Conservation (phyloP, 92 coral and sea anemone genomes). For the Paramuricea clavata region DNA sequence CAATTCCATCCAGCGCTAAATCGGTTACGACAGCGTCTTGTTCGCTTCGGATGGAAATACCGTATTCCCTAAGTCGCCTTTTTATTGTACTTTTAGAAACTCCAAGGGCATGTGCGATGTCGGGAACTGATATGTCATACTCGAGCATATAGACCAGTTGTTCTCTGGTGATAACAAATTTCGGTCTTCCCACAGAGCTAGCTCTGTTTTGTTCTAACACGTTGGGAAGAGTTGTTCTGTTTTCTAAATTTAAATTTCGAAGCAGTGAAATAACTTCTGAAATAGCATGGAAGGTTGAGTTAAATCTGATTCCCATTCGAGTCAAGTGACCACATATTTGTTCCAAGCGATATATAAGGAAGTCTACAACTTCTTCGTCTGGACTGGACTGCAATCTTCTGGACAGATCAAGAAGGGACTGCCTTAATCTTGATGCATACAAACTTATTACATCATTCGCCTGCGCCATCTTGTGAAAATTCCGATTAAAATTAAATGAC, state of each 20-base stretch:
- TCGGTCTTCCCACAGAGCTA: constrained; percentile 71
- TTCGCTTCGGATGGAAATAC: constrained; percentile 42
- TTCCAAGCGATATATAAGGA: constrained; percentile 45
- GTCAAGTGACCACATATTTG: constrained; percentile 47
- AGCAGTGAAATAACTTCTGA: constrained; percentile 49
- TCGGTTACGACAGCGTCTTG: constrained; percentile 26
- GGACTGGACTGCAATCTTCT: constrained; percentile 49
- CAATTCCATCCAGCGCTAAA: constrained; percentile 47
- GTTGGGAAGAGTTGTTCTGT: constrained; percentile 12
- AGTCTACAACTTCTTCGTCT: constrained; percentile 43
- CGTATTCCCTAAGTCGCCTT: constrained; percentile 66
- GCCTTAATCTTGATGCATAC: constrained; percentile 1
- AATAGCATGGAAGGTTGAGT: constrained; percentile 18
- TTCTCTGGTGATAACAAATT: constrained; percentile 64
- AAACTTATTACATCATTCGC: neutral
- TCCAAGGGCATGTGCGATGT: constrained; percentile 66
- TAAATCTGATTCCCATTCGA: constrained; percentile 50
- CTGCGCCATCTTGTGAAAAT: no score
- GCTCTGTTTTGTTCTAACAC: constrained; percentile 27
- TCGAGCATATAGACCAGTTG: constrained; percentile 68
- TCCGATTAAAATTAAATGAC: neutral
- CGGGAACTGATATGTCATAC: constrained; percentile 55
- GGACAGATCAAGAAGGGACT: constrained; percentile 38
- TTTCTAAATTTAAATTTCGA: constrained; percentile 30
- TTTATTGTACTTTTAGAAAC: constrained; percentile 70